Base-by-base conservation (phyloP, 2,888 invertebrate genomes). In the Meiosimyza platycephala region DNA sequence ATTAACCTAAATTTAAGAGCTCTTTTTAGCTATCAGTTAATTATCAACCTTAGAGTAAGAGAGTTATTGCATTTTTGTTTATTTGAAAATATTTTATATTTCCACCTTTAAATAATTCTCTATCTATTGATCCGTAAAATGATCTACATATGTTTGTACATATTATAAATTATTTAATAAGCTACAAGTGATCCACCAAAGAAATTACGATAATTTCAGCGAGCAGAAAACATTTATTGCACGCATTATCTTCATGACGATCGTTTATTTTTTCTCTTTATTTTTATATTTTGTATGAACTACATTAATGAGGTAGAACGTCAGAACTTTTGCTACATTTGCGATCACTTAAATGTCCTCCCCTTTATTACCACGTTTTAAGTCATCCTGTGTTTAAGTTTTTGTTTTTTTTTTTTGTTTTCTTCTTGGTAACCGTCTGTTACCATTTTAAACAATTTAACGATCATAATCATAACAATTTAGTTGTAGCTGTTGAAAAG, bases 361-460 rank as follows among this genome's bases (percentile, higher is more conserved):
- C n/a, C 33, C 22, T 40, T 33, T 40, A 15, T 15, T 60, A 9
- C 15, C 60, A n/a, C 60, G 28, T 40, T 33, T 28, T 6, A 40
- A 12, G 59, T 60, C 68, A 33, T 55, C 67, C 13, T 33, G 55
- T 40, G 48, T 66, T 12, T 16, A 40, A 16, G 16, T 54, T 28
- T 52, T 48, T 47, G 9, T 64, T n/a, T 5, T 18, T 22, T n/a
- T 22, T 22, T 51, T 16, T 22, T 11, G 57, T 11, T 12, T 28
- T 40, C 40, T 6, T 9, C 40, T 40, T 40, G 40, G 55, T 57
- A 22, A 47, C 60, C 12, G 40, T 47, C 63, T 40, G 48, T 47
- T n/a, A 63, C 16, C 57, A 57, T 57, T 57, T 62, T 50, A 64
- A 64, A 51, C 69, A 62, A 70, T 62, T 70, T 70, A 62, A 70